Evolutionary conservation across 2,888 invertebrate species (phyloP).

Genomic region (Bembecia ichneumoniformis): DNA sequence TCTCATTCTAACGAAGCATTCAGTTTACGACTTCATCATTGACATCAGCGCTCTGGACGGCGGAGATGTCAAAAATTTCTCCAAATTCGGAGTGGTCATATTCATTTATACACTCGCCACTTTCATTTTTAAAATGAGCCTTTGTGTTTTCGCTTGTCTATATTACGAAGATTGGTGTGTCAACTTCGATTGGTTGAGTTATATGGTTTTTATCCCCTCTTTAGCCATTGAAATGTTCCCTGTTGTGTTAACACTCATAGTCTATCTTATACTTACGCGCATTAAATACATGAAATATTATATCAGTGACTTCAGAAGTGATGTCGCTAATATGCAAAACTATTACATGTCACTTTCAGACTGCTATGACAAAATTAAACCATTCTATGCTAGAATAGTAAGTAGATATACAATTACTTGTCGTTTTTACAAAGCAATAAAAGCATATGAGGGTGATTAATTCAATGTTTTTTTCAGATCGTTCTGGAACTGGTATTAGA

Average conservation of each 20-base stretch:
- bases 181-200: not conserved
- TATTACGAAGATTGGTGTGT: not conserved
- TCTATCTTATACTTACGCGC: not conserved
- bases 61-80: not conserved
- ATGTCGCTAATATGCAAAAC: not conserved
- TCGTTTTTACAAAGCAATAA: not conserved
- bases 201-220: not conserved
- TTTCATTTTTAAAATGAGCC: not conserved
- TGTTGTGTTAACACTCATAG: not conserved
- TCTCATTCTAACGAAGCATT: not conserved
- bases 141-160: not conserved
- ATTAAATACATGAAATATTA: not conserved
- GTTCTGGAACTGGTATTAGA: not conserved
- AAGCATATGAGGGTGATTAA: not conserved
- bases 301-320: not conserved
- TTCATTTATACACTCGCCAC: not conserved
- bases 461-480: not conserved
- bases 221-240: not conserved
- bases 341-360: not conserved
- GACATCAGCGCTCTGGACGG: not conserved
- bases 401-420: not conserved
- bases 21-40: not conserved
- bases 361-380: not conserved
- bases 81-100: not conserved
- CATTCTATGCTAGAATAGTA: not conserved